phyloP scores from a whole-genome alignment of 1,140 invertebrate species.

The Elysia chlorotica region DNA sequence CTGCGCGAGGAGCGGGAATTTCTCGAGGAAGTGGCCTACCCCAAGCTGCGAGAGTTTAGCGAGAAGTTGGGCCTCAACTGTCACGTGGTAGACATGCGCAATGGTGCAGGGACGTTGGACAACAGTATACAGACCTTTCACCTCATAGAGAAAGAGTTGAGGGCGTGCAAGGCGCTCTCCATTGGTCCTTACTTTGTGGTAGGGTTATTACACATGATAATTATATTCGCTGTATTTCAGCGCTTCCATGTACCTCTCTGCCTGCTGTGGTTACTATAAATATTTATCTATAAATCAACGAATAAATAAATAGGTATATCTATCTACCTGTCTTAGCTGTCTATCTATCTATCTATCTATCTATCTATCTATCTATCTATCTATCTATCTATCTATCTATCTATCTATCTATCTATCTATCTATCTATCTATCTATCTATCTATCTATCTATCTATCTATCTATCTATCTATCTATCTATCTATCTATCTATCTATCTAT shows the following conservation, averaged over 20 bases:
- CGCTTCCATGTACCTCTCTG: background rate
- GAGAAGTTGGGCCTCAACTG: constrained; percentile 30
- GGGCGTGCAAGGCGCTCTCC: background rate
- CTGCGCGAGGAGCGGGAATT: constrained; percentile 33
- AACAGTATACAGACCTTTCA: constrained; percentile 18
- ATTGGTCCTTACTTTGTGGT: constrained; percentile 19
- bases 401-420: no score
- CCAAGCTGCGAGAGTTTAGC: constrained; percentile 26
- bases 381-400: background rate
- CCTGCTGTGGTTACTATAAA: background rate
- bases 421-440: no score
- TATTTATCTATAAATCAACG: background rate
- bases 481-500: no score
- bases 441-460: no score
- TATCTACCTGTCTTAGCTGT: no score
- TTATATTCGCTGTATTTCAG: no score
- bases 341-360: background rate
- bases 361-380: background rate
- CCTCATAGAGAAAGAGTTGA: constrained; percentile 9
- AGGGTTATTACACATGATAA: background rate
- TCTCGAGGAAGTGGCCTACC: constrained; percentile 30
- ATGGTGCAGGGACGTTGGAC: constrained; percentile 11
- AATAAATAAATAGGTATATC: constrained; percentile 1
- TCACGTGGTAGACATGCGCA: constrained; percentile 33
- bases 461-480: no score